Base-by-base conservation (phyloP, 1,140 invertebrate species). In the Brachionus koreanus region DNA sequence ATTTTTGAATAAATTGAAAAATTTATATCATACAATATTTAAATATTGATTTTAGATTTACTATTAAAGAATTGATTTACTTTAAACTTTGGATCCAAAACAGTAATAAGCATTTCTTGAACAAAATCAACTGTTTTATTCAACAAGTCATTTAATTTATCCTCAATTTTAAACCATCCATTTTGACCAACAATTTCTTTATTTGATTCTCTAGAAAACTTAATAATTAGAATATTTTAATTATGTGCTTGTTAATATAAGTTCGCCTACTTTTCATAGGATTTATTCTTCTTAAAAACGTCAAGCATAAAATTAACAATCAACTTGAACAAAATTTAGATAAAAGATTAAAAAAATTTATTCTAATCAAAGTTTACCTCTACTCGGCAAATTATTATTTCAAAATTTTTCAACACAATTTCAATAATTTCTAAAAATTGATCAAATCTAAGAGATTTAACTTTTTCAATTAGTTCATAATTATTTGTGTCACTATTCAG, bases 61-160 rank as follows among this genome's bases (percentile, higher is more conserved):
- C n/a, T n/a, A n/a, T n/a, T n/a, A n/a, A n/a, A n/a, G n/a, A n/a
- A n/a, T n/a, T n/a, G n/a, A n/a, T n/a, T n/a, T 42, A 89, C 91
- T 92, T 89, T 93, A 91, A 72, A 86, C 85, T 88, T 87, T 10
- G 93, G 92, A 39, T 92, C 92, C 46, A 96, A 91, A 52, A 96
- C 89, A 88, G 94, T 93, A 82, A 94, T 94, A 89, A 94, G 93
- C 84, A 93, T 89, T 86, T 97, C 95, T 87, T 96, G 94, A 83
- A 94, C 94, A 87, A 95, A 95, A 89, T 97, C 93, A 87, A 94
- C 95, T 29, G 95, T 90, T 4, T 92, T 91, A 69, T 90, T 90
- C 2, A 96, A 89, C 85, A 95, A 90, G 83, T 94, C 93, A 83
- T 91, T 91, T 63, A 97, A 88, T 86, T 93, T 93, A 3, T 88